Conservation (phyloP, 2,797 vertebrate species). For the Sebastes kiyomatsui region DNA sequence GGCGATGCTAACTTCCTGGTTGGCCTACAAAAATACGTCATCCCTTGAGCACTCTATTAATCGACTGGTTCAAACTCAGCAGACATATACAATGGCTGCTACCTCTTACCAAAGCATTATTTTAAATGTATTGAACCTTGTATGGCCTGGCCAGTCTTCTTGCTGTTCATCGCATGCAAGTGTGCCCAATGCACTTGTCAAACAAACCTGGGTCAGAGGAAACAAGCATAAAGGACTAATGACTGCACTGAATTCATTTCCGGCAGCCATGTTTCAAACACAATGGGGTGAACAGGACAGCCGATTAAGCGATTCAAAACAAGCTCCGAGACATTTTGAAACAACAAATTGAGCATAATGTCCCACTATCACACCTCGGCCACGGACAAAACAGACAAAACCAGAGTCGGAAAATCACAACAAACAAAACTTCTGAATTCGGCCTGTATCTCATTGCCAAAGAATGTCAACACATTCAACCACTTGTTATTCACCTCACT, state of each 20-base stretch:
- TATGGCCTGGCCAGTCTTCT: neutral
- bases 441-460: conserved; percentile 42
- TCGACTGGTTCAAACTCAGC: neutral
- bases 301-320: conserved; percentile 49
- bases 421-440: conserved; percentile 37
- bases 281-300: conserved; percentile 21
- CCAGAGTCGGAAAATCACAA: conserved; percentile 29
- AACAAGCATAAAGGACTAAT: conserved; percentile 34
- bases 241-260: conserved; percentile 38
- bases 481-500: conserved; percentile 53
- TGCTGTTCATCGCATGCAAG: conserved; percentile 37
- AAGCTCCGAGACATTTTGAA: conserved; percentile 27
- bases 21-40: too few relatives aligned
- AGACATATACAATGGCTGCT: neutral
- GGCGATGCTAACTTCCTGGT: too few relatives aligned
- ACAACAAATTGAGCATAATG: conserved; percentile 46
- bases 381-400: conserved; percentile 38
- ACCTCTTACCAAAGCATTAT: neutral
- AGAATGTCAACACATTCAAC: conserved; percentile 73
- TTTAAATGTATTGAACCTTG: neutral
- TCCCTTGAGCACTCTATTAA: neutral
- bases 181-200: conserved; percentile 32
- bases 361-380: conserved; percentile 33
- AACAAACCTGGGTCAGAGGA: conserved; percentile 46
- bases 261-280: conserved; percentile 37